Evolutionary conservation across 2,888 invertebrate genomes (phyloP).

Genomic region (Tetanocera ferruginea): DNA sequence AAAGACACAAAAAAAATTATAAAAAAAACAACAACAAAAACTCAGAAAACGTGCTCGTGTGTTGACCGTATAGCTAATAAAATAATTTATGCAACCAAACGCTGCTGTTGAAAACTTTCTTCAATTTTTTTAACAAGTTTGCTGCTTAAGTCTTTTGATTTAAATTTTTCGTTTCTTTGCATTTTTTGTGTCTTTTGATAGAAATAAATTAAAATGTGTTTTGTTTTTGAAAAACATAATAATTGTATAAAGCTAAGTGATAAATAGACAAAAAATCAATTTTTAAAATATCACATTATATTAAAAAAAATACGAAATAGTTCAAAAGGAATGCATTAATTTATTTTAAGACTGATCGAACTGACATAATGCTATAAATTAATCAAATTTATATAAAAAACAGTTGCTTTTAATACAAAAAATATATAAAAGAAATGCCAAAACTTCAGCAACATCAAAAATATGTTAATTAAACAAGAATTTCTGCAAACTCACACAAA

Average conservation of each 20-base stretch:
- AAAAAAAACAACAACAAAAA: background rate
- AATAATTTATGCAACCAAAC: background rate
- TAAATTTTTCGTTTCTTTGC: slow-evolving; percentile 50
- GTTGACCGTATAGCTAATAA: background rate
- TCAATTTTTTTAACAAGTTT: slow-evolving; percentile 53
- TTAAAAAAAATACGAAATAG: background rate
- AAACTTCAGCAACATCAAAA: background rate
- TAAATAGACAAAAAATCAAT: background rate
- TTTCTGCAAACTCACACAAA: too few relatives aligned
- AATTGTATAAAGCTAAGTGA: background rate
- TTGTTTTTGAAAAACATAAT: background rate
- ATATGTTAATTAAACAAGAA: background rate
- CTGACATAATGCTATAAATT: too few relatives aligned
- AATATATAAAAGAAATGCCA: background rate
- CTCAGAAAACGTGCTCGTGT: background rate
- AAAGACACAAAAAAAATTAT: too few relatives aligned
- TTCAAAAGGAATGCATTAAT: too few relatives aligned
- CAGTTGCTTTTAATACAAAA: too few relatives aligned
- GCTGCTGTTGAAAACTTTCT: background rate
- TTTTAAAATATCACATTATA: background rate
- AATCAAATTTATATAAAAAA: too few relatives aligned
- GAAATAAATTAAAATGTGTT: background rate
- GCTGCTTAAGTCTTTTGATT: slow-evolving; percentile 62
- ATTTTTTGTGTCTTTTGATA: background rate
- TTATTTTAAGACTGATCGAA: too few relatives aligned